Base-by-base conservation (phyloP, 2,888 invertebrate genomes). In the Dryobota labecula region DNA sequence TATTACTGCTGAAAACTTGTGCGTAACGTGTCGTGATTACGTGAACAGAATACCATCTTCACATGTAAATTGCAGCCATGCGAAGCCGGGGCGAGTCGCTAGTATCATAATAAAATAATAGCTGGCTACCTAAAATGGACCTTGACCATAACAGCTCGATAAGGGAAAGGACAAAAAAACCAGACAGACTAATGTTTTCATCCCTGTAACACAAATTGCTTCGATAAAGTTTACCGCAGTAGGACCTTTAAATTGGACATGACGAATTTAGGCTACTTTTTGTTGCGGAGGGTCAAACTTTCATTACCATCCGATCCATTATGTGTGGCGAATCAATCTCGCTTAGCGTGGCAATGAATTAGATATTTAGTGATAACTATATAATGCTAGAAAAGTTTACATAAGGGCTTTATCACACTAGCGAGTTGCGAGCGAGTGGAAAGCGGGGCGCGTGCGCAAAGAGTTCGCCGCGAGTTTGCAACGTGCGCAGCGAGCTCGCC, bases 131-230 rank as follows among this genome's bases (percentile, higher is more conserved):
- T 13, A 41, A 56, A 43, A 20, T 76, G 30, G 8, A 43, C 27
- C 56, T 8, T 68, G 56, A 1, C 0, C 8, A 56, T 43, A 11
- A 9, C 15, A 15, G 18, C 56, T 24, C 33, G 33, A 69, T 69
- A 77, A 49, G 11, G 20, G 56, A 56, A 15, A 43, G 30, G 27
- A 24, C 38, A 49, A 43, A 73, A 76, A 73, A 51, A 69, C 24
- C 70, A 53, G 51, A 70, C 43, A n/a, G 70, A 2, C 30, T 41
- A 73, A 78, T 78, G 78, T 70, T 58, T 78, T 70, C 20, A 38
- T 38, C 30, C 70, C 45, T 70, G 57, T 73, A 33, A 77, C 78
- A 73, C 57, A 73, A 78, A 73, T 73, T 78, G 78, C 78, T 70
- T 53, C 51, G 51, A 58, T 58, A 73, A 77, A 73, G 73, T 73